Conservation (phyloP, 2,888 invertebrate genomes). For the Omphaloscelis lunosa region DNA sequence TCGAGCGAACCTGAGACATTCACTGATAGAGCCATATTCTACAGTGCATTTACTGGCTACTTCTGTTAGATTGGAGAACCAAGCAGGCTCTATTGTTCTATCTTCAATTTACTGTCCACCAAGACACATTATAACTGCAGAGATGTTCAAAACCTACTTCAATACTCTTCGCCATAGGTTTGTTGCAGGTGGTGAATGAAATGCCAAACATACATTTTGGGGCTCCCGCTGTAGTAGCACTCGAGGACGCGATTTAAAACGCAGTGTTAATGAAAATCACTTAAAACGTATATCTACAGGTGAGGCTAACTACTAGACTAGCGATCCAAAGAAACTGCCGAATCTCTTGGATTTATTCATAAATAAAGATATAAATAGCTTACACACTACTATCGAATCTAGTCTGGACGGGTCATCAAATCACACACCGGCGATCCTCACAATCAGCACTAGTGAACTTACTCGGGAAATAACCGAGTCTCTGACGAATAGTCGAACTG, state of each 20-base stretch:
- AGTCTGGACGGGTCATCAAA: neutral
- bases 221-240: neutral
- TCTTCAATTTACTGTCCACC: constrained; percentile 1
- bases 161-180: neutral
- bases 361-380: neutral
- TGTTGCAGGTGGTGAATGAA: constrained; percentile 2
- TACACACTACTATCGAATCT: neutral
- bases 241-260: neutral
- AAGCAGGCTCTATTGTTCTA: neutral
- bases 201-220: constrained; percentile 1
- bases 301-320: neutral
- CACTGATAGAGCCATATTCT: neutral
- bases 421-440: neutral
- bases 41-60: neutral
- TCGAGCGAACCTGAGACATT: too few species aligned
- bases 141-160: constrained; percentile 3
- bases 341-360: neutral
- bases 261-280: neutral
- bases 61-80: neutral
- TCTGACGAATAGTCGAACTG: constrained; percentile 2
- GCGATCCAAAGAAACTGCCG: neutral
- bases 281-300: neutral
- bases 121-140: neutral
- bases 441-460: neutral
- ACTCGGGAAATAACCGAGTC: neutral